A percentile compares a stretch with the other conserved stretches of the same genome.
phyloP scores from a whole-genome alignment of 2,113 vertebrate genomes.

The Trematomus loennbergii region DNA sequence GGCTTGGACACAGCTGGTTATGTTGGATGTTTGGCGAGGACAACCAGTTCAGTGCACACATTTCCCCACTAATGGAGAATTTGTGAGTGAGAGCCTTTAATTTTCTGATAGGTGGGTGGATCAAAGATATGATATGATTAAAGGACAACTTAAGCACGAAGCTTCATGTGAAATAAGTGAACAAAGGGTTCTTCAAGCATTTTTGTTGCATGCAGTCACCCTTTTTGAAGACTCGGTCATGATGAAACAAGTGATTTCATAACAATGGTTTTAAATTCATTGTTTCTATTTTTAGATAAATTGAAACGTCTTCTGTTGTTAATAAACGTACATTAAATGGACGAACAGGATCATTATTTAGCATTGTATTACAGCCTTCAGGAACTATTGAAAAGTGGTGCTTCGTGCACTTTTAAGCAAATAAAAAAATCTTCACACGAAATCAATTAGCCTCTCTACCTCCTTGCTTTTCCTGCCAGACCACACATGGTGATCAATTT shows the following conservation, averaged over 20 bases:
- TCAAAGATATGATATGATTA: slow-evolving; percentile 84
- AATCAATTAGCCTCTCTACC: not conserved
- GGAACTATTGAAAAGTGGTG: not conserved
- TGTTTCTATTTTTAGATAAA: not conserved
- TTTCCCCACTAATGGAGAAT: slow-evolving; percentile 74
- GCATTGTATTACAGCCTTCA: not conserved
- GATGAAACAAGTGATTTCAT: slow-evolving; percentile 20
- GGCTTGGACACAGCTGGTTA: slow-evolving; percentile 48
- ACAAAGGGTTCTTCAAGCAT: slow-evolving; percentile 55
- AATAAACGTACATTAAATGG: not conserved
- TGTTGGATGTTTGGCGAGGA: slow-evolving; percentile 37
- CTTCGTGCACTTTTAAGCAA: not conserved
- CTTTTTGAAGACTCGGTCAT: not conserved
- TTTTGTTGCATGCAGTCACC: slow-evolving; percentile 52
- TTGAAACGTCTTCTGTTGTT: not conserved
- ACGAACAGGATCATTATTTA: not conserved
- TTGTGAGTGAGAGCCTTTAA: slow-evolving; percentile 73
- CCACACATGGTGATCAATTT: no score
- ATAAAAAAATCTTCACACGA: not conserved
- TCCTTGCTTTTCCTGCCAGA: not conserved
- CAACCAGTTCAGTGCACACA: slow-evolving; percentile 58
- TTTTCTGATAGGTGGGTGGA: slow-evolving; percentile 78
- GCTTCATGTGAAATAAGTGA: slow-evolving; percentile 47
- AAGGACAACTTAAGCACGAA: slow-evolving; percentile 67
- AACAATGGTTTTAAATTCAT: not conserved